Percentiles rank a stretch among this genome's conserved stretches.
phyloP scores from a whole-genome alignment of 2,113 vertebrate genomes.

The Anseranas semipalmata region DNA sequence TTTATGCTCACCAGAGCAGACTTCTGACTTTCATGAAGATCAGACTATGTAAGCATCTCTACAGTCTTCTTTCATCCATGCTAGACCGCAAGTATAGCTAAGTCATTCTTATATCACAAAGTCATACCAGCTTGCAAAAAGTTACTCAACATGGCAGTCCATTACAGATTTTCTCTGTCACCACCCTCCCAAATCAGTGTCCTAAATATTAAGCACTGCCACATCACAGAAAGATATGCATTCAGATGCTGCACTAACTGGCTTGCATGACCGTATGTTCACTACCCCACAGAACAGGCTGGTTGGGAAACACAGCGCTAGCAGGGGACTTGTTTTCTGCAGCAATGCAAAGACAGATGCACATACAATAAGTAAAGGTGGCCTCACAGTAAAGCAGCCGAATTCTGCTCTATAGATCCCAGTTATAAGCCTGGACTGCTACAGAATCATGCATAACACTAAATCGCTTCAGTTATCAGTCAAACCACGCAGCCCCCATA shows the following conservation, averaged over 20 bases:
- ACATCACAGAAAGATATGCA: neutral
- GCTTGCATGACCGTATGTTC: neutral
- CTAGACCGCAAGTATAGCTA: neutral
- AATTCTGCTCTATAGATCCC: neutral
- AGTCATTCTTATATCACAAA: neutral
- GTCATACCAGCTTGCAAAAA: neutral
- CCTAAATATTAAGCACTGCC: neutral
- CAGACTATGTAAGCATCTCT: neutral
- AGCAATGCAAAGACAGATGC: neutral
- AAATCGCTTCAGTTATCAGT: neutral
- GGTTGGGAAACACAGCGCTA: neutral
- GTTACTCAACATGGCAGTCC: neutral
- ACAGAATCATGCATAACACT: neutral
- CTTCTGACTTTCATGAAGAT: neutral
- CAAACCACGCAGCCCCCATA: neutral
- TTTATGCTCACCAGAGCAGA: neutral
- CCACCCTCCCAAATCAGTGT: neutral
- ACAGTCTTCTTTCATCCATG: neutral
- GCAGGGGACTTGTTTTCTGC: neutral
- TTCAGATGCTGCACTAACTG: neutral
- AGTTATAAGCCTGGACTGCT: neutral
- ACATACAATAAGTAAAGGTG: neutral
- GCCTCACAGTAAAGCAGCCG: neutral
- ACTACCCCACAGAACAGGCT: too few species aligned
- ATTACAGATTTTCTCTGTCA: neutral